Base-by-base conservation (phyloP, 2,113 vertebrate species). In the Coptodon bakossiorum region DNA sequence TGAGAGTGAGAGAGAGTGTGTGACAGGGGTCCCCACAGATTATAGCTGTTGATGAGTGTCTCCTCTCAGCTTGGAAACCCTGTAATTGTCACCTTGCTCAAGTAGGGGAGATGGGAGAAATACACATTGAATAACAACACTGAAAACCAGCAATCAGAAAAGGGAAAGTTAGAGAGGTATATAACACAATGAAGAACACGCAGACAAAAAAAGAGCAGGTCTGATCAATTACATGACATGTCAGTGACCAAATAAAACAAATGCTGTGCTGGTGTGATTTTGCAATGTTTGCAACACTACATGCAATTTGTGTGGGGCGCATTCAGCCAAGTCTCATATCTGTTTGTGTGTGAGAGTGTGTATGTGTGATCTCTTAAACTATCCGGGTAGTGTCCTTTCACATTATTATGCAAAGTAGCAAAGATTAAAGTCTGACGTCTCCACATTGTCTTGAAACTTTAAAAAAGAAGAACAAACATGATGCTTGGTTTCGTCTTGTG, bases 31-130 rank as follows among this genome's bases (percentile, higher is more conserved):
- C 93, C 93, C 93, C 84, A 84, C 91, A 95, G 95, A 95, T 96
- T 95, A 95, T 93, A 93, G 87, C 94, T 92, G 93, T 93, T 94
- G 94, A 95, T 95, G 94, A 95, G 93, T 83, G 53, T 93, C 93
- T 93, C 89, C 90, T 92, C 90, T 95, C 92, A 91, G 89, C 89
- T 92, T 90, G 90, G 87, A 92, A 88, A 95, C 87, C 90, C 90
- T 94, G 89, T 95, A 95, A 96, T 96, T 96, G 95, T 95, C 94
- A 95, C 91, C 90, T 93, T 87, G 88, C 92, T 95, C 86, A 90
- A 93, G 92, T 88, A 86, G 87, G 86, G 87, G 83, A 89, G 87
- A 90, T 90, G 89, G 89, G 90, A 90, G 86, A 57, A 84, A 91
- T 88, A 82, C 14, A 24, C 82, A 57, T 43, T 57, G 81, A 82